A percentile compares a stretch with the other conserved stretches of the same genome.
Evolutionary conservation across 2,113 vertebrate genomes (phyloP).

Genomic region (Hucho hucho): DNA sequence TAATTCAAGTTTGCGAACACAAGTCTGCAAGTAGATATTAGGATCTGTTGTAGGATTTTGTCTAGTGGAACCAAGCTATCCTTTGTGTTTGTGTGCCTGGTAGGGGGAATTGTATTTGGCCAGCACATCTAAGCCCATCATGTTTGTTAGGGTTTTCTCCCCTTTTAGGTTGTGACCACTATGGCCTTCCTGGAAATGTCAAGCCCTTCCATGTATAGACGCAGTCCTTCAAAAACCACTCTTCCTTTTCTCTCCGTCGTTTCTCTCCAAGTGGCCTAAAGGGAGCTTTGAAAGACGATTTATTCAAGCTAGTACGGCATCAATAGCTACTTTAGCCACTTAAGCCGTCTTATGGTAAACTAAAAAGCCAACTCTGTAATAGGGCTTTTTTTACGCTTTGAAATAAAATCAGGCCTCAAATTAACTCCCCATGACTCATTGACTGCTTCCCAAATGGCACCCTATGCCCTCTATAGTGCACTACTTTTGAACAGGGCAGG

Average conservation of each 20-base stretch:
- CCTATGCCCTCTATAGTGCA: too few species aligned
- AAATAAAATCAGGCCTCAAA: constrained; percentile 42
- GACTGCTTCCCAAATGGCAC: too few species aligned
- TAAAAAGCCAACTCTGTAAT: constrained; percentile 20
- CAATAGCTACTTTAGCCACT: constrained; percentile 12
- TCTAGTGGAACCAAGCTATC: constrained; percentile 17
- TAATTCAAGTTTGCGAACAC: constrained; percentile 32
- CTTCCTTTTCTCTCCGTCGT: constrained; percentile 32
- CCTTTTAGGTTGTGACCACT: constrained; percentile 28
- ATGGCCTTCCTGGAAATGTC: constrained; percentile 43
- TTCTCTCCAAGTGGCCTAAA: background rate
- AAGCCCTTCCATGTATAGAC: constrained; percentile 9
- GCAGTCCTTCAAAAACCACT: constrained; percentile 15
- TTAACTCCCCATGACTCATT: constrained; percentile 34
- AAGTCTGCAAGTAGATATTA: constrained; percentile 17
- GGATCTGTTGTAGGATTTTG: constrained; percentile 12
- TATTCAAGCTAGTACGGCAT: constrained; percentile 12
- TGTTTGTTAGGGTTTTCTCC: constrained; percentile 42
- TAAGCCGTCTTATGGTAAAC: constrained; percentile 34
- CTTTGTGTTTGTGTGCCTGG: constrained; percentile 35
- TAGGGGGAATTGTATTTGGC: constrained; percentile 43
- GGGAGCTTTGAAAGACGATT: background rate
- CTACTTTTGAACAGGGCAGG: too few species aligned
- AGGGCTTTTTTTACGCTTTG: constrained; percentile 11
- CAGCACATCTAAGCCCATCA: constrained; percentile 27